These are phyloP conservation scores for Chionis minor DNA, from an alignment of 2,113 vertebrate genomes.

Conservation along the genomic window DNA sequence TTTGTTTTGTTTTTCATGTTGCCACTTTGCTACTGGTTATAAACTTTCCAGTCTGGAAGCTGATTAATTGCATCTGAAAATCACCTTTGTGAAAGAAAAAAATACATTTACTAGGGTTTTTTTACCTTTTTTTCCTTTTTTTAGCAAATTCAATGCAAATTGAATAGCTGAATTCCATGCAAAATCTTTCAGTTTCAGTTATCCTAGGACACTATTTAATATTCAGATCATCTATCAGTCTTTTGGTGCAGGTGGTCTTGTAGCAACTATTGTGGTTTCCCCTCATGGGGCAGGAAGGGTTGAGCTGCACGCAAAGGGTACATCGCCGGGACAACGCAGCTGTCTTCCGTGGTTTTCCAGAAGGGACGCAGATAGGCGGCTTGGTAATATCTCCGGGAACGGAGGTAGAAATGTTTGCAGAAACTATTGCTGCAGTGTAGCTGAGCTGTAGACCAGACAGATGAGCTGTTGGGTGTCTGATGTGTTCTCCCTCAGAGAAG, in stretches of 20 bases:
- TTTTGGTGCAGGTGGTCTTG: neutral
- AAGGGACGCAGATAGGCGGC: neutral
- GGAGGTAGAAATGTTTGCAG: neutral
- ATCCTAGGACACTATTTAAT: neutral
- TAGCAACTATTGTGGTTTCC: neutral
- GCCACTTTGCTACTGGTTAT: neutral
- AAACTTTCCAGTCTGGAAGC: neutral
- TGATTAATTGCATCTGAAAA: neutral
- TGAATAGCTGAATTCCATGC: no score
- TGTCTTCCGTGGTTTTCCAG: neutral
- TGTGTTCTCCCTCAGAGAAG: neutral
- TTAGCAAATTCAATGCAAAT: no score
- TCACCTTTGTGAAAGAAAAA: neutral
- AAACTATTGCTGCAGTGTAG: fast-evolving
- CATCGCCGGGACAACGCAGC: neutral
- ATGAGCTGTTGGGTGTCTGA: neutral
- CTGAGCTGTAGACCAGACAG: neutral
- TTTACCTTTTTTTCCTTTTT: fast-evolving
- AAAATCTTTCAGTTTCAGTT: neutral
- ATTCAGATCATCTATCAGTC: neutral
- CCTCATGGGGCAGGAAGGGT: fast-evolving
- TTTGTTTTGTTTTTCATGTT: neutral
- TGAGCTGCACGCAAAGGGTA: fast-evolving
- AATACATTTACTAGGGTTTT: neutral
- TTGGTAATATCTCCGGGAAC: neutral